Base-by-base conservation (phyloP, 2,113 vertebrate genomes). In the Centropristis striata region DNA sequence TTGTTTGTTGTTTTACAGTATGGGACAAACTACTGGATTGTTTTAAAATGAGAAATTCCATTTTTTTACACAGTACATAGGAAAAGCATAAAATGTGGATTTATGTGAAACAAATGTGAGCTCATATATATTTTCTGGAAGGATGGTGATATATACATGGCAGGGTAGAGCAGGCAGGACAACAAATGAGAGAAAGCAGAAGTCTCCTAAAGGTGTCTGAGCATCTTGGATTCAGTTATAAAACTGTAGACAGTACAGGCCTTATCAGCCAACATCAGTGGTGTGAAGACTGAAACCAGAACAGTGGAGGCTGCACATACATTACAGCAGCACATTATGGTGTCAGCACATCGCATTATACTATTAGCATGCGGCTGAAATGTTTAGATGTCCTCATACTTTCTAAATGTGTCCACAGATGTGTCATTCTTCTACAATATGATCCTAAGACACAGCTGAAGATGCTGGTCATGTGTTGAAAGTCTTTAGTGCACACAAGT, bases 81-180 rank as follows among this genome's bases (percentile, higher is more conserved):
- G 42, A 67, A 88, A 73, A 81, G 75, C 74, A 69, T 86, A 64
- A 85, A 49, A 91, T 86, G 84, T 69, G 54, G 80, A 71, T 84
- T 54, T 90, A 88, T 90, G 88, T 88, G 78, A 36, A 47, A 20
- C 79, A 8, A 73, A 63, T 57, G 75, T 53, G 42, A 61, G n/a
- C 51, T 50, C 21, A 55, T 58, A 47, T 47, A 16, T 65, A 39
- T 64, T 68, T 66, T 71, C 60, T 69, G 27, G 60, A 65, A 69
- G 57, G 51, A 72, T 65, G 44, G 63, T 41, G 44, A 54, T 39
- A n/a, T 37, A 15, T 12, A 54, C 11, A 58, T 51, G 23, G 20
- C 15, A 39, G 54, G 25, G 18, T 28, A 42, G 71, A 25, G 21
- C n/a, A 57, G 25, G 14, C 21, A 54, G 18, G 7, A 42, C 27